phyloP scores from a whole-genome alignment of 2,113 vertebrate species.

The Dunckerocampus dactyliophorus region DNA sequence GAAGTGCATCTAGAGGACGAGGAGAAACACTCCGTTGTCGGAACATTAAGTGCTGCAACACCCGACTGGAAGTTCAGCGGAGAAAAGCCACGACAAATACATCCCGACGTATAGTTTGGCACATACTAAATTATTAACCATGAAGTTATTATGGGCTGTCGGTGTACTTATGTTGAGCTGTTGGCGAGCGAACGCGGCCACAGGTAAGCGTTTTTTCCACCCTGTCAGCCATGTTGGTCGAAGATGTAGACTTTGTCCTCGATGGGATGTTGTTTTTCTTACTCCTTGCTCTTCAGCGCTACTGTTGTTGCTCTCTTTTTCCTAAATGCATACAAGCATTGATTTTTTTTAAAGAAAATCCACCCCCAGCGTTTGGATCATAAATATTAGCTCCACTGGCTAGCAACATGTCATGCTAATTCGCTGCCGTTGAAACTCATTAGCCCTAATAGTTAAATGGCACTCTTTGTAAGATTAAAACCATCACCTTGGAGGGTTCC shows the following conservation, averaged over 20 bases:
- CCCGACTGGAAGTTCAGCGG: not conserved
- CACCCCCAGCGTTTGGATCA: not conserved
- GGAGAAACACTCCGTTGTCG: constrained; percentile 4
- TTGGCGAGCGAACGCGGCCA: constrained; percentile 53
- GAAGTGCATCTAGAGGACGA: constrained; percentile 65
- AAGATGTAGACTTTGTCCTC: constrained; percentile 42
- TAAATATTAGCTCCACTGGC: not conserved
- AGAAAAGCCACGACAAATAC: not conserved
- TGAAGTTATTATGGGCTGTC: constrained; percentile 64
- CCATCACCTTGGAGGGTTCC: fast-evolving
- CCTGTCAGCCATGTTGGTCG: constrained; percentile 62
- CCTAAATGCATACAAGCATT: too few species aligned
- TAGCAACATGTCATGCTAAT: constrained; percentile 27
- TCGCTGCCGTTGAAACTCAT: not conserved
- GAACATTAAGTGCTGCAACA: not conserved
- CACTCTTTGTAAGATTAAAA: not conserved
- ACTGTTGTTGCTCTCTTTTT: not conserved
- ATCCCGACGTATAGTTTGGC: not conserved
- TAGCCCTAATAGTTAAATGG: not conserved
- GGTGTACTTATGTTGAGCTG: constrained; percentile 59
- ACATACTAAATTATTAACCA: constrained; percentile 13
- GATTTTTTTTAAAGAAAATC: not conserved
- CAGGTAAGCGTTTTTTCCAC: constrained; percentile 63
- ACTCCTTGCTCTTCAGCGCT: too few species aligned
- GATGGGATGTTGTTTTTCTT: not conserved